Conservation (phyloP, 2,797 vertebrate genomes). For the Heterohyrax brucei region DNA sequence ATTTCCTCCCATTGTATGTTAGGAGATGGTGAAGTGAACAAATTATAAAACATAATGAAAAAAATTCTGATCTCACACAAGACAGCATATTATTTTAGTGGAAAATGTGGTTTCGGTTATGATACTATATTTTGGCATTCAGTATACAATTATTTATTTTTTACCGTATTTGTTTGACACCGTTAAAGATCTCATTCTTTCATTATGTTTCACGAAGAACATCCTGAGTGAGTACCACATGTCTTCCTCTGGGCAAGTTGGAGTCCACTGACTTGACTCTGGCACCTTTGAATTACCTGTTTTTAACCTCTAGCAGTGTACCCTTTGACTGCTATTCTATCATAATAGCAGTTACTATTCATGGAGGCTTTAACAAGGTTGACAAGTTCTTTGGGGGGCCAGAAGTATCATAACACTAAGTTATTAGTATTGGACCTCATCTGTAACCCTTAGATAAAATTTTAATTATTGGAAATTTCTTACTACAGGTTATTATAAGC, state of each 20-base stretch:
- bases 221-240: background rate
- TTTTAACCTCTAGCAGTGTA: background rate
- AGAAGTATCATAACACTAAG: conserved; percentile 32
- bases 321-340: conserved; percentile 10
- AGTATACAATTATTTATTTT: background rate
- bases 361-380: conserved; percentile 10
- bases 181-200: background rate
- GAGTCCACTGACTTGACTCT: background rate
- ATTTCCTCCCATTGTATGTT: background rate
- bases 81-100: conserved; percentile 24
- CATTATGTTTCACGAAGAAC: background rate
- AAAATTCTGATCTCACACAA: background rate
- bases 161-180: background rate
- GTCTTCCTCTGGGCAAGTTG: background rate
- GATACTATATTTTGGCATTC: background rate
- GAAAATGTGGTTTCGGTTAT: background rate
- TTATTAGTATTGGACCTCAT: background rate
- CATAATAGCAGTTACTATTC: background rate
- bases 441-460: background rate
- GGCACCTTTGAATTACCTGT: background rate
- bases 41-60: background rate
- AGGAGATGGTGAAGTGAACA: conserved; percentile 5
- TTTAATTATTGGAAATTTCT: conserved; percentile 29
- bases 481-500: background rate
- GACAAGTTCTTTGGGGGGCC: background rate